Conservation (phyloP, 2,888 invertebrate genomes). For the Trisateles emortualis region DNA sequence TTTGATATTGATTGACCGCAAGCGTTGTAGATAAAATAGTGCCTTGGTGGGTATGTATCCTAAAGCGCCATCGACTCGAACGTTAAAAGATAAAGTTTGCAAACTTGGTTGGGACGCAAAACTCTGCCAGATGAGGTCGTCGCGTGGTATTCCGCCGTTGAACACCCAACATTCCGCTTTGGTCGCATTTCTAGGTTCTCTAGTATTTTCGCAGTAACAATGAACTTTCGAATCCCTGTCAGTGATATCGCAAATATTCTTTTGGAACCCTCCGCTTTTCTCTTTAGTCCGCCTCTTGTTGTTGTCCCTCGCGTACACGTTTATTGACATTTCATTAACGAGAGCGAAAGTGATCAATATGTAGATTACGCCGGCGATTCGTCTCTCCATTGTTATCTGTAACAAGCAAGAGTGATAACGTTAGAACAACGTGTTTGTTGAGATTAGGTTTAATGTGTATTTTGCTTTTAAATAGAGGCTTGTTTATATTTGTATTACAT, state of each 20-base stretch:
- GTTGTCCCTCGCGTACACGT: constrained; percentile 79
- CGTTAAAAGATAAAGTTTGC: constrained; percentile 90
- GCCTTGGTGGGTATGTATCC: constrained; percentile 91
- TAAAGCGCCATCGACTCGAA: constrained; percentile 90
- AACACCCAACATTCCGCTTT: constrained; percentile 93
- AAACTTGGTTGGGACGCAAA: constrained; percentile 91
- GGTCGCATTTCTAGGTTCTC: constrained; percentile 86
- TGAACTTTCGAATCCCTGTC: constrained; percentile 87
- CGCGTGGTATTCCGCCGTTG: constrained; percentile 88
- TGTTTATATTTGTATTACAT: constrained; percentile 22
- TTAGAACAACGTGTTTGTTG: constrained; percentile 45
- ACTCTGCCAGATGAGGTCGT: constrained; percentile 91
- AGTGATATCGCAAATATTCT: constrained; percentile 87
- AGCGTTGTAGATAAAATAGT: constrained; percentile 88
- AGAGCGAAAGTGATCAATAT: constrained; percentile 78
- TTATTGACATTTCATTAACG: constrained; percentile 81
- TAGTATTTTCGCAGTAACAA: constrained; percentile 89
- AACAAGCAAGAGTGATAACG: constrained; percentile 69
- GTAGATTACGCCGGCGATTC: constrained; percentile 75
- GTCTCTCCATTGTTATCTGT: constrained; percentile 79
- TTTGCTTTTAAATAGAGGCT: constrained; percentile 23
- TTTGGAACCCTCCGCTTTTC: constrained; percentile 79
- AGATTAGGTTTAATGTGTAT: constrained; percentile 39
- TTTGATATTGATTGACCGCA: constrained; percentile 90
- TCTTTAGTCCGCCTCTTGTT: constrained; percentile 80